Percentiles rank a stretch among this genome's conserved stretches.
Evolutionary conservation across 30 jellyfish, hydroid and myxozoan species (phyloP).

Genomic region (Pseudorhiza aurosa): DNA sequence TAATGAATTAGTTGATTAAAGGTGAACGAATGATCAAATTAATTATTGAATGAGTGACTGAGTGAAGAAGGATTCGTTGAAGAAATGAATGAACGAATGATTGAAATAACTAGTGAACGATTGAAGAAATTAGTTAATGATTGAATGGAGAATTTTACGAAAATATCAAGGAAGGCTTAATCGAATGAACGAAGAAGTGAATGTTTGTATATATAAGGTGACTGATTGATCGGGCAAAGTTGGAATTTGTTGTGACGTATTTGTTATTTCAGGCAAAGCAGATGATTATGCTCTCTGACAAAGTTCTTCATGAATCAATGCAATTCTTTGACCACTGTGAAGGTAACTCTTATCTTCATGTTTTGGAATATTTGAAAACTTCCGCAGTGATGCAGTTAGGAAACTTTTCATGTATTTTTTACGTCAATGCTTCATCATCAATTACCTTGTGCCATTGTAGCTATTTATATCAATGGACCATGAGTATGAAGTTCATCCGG

Average conservation of each 20-base stretch:
- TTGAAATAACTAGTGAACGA: not conserved
- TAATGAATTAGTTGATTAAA: too few relatives aligned
- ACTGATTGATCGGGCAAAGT: too few relatives aligned
- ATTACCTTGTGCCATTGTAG: too few relatives aligned
- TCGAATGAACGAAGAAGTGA: not conserved
- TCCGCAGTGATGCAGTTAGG: too few relatives aligned
- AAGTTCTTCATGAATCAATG: constrained; percentile 75
- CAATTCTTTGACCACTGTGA: constrained; percentile 92
- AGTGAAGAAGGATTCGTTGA: too few relatives aligned
- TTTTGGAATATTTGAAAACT: too few relatives aligned
- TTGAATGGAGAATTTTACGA: not conserved
- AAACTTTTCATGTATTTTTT: too few relatives aligned
- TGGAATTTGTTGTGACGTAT: not conserved
- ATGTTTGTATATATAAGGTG: not conserved
- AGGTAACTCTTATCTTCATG: constrained; percentile 35
- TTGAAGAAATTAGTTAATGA: not conserved
- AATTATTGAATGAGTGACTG: too few relatives aligned
- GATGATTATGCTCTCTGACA: constrained; percentile 90
- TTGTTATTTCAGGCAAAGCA: constrained; percentile 80
- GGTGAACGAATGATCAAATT: too few relatives aligned
- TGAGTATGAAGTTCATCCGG: too few relatives aligned
- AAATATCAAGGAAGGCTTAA: not conserved
- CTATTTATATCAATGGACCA: too few relatives aligned
- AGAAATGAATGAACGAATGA: not conserved
- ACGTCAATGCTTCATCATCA: too few relatives aligned